phyloP scores from a whole-genome alignment of 1,140 invertebrate species.

The Carposina sasakii region DNA sequence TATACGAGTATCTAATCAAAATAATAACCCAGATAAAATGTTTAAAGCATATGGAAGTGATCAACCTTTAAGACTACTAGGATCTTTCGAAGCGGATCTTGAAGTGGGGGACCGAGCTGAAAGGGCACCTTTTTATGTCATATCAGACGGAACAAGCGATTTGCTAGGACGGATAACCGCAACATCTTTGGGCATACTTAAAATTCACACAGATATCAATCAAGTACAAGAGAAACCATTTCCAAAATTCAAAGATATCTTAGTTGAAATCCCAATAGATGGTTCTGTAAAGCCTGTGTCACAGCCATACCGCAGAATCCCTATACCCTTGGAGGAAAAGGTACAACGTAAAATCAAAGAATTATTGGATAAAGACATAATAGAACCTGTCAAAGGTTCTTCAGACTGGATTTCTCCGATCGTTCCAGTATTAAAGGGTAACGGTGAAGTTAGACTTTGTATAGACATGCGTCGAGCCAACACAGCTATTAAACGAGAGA shows the following conservation, averaged over 20 bases:
- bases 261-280: constrained; percentile 26
- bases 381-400: constrained; percentile 26
- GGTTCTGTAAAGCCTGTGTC: constrained; percentile 16
- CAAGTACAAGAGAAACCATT: not conserved
- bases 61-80: not conserved
- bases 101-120: not conserved
- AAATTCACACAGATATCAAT: constrained; percentile 8
- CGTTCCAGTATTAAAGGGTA: constrained; percentile 22
- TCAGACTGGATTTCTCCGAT: constrained; percentile 36
- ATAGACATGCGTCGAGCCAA: constrained; percentile 41
- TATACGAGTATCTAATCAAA: too few species aligned
- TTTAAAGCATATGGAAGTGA: not conserved
- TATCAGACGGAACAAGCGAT: constrained; percentile 9
- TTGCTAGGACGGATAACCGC: constrained; percentile 19
- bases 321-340: constrained; percentile 13
- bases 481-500: constrained; percentile 32
- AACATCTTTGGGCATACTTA: constrained; percentile 14
- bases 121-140: constrained; percentile 14
- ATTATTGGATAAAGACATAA: constrained; percentile 17
- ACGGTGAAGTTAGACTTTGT: constrained; percentile 32
- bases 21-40: not conserved
- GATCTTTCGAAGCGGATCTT: not conserved
- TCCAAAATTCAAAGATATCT: constrained; percentile 23
- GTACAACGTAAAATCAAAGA: constrained; percentile 9
- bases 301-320: constrained; percentile 25